phyloP scores from a whole-genome alignment of 2,888 invertebrate species.

The Erebia ligea region DNA sequence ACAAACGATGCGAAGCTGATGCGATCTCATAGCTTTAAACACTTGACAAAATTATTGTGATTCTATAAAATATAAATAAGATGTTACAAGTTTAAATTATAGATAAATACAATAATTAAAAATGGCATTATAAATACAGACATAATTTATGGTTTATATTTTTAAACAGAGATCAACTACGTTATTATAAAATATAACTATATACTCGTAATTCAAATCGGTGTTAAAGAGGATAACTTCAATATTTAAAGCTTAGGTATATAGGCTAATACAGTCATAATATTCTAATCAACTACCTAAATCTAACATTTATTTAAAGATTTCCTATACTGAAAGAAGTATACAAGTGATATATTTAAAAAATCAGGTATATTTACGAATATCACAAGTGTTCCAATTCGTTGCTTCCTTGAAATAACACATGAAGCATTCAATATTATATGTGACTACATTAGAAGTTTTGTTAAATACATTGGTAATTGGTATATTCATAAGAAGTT shows the following conservation, averaged over 20 bases:
- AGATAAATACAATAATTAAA: neutral
- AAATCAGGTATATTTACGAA: constrained; percentile 38
- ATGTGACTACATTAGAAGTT: constrained; percentile 26
- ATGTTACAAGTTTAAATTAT: neutral
- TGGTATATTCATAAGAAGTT: constrained; percentile 49
- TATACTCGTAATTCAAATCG: constrained; percentile 16
- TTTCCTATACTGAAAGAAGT: constrained; percentile 31
- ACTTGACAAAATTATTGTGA: neutral
- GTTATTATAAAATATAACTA: constrained; percentile 10
- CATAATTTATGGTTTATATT: neutral
- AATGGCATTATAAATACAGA: neutral
- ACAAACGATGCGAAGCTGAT: constrained; percentile 27
- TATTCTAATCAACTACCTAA: constrained; percentile 35
- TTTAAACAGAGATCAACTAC: constrained; percentile 14
- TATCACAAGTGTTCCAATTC: constrained; percentile 51
- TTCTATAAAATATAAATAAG: constrained; percentile 3
- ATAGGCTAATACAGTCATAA: constrained; percentile 40
- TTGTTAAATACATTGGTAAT: constrained; percentile 39
- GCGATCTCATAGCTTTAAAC: constrained; percentile 1
- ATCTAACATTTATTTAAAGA: constrained; percentile 36
- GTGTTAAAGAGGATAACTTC: constrained; percentile 29
- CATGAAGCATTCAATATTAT: constrained; percentile 42
- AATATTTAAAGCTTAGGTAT: constrained; percentile 41
- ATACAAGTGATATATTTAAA: constrained; percentile 35
- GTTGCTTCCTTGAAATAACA: constrained; percentile 44